Percentiles rank a stretch among this genome's conserved stretches.
phyloP scores from a whole-genome alignment of 2,113 vertebrate species.

The Atlantisia rogersi region DNA sequence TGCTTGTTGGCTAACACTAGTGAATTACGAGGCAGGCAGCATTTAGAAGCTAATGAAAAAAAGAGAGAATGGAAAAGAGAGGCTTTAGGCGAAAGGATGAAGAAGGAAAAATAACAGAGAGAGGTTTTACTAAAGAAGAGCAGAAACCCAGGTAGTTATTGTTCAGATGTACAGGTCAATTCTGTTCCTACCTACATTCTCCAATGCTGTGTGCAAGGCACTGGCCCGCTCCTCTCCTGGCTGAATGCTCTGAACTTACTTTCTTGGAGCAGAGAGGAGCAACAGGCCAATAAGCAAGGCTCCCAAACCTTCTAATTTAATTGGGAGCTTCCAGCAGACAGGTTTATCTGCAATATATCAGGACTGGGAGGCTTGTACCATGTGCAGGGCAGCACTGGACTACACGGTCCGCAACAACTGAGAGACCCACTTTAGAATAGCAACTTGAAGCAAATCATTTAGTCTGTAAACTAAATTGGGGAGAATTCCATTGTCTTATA shows the following conservation, averaged over 20 bases:
- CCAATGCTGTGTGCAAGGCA: neutral
- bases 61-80: neutral
- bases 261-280: neutral
- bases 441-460: neutral
- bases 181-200: neutral
- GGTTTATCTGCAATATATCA: neutral
- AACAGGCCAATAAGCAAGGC: neutral
- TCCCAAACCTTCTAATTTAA: neutral
- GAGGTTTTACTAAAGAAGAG: neutral
- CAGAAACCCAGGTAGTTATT: neutral
- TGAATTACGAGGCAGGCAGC: neutral
- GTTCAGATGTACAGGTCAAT: rapidly evolving
- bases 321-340: neutral
- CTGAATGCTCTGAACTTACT: neutral
- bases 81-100: neutral
- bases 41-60: neutral
- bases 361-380: neutral
- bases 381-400: neutral
- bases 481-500: neutral
- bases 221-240: neutral
- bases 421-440: neutral
- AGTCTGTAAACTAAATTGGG: neutral
- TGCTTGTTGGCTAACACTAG: neutral
- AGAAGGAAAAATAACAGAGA: neutral
- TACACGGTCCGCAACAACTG: neutral